Evolutionary conservation across 2,888 invertebrate genomes (phyloP), one percentile per base, ranked within the genome.

Genomic region (Caenorhabditis panamensis): DNA sequence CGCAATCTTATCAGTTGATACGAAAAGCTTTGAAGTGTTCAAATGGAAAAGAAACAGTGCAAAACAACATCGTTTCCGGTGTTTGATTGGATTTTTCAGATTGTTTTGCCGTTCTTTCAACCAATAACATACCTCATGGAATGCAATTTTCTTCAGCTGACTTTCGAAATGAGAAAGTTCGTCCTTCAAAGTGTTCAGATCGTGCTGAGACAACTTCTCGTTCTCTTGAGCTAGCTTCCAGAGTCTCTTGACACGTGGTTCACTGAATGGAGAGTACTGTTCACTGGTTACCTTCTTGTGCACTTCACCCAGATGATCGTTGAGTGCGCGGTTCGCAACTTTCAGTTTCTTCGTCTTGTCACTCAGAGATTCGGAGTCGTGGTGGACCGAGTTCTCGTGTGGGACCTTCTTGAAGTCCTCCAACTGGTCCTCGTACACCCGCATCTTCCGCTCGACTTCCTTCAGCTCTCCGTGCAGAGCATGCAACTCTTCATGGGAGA

Each of bases 141-240:
- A 82, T n/a, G 83, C 82, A 16, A 88, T 61, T 51, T 89, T 87
- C 64, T 69, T 82, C 53, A 88, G 49, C 31, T 88, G 87, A 49
- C 82, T 82, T 47, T 89, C 88, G 49, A 88, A 87, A 73, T 88
- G 87, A 6, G 79, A 64, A 9, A 89, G 73, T 64, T 89, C 88
- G 22, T 84, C 78, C 41, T 80, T 77, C 26, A 85, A 54, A 11
- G 76, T 49, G 28, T 69, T 73, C 49, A 85, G 53, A 24, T 85
- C 85, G 51, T 84, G 77, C 4, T 62, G 44, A 1, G 84, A 78
- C 47, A 86, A 63, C 36, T 84, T 82, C 31, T 72, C 37, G 18
- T 79, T 82, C 16, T 78, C 69, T 67, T 82, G 84, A 18, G 86
- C 85, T 80, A 86, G 71, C 47, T 84, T 84, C 89, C 89, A 89